A percentile compares a stretch with the other conserved stretches of the same genome.
These are phyloP conservation scores for Aphyosemion australe DNA, from an alignment of 2,113 vertebrate species.

Conservation along the genomic window DNA sequence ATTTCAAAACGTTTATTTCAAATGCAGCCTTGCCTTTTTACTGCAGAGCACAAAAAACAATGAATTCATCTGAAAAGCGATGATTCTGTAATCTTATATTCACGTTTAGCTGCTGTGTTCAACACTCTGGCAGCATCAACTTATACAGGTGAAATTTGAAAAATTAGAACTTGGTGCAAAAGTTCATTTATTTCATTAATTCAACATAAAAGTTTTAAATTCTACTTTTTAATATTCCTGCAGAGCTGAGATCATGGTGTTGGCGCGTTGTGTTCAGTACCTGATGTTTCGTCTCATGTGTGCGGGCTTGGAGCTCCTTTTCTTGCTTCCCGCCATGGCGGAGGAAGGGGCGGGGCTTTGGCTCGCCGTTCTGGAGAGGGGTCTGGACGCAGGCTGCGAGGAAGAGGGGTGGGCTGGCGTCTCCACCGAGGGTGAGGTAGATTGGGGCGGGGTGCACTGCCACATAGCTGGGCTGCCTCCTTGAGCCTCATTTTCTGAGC, in stretches of 20 bases:
- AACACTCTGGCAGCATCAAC: background rate
- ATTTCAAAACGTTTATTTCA: constrained; percentile 5
- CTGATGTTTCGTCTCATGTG: constrained; percentile 96
- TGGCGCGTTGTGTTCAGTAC: constrained; percentile 64
- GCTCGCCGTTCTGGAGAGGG: constrained; percentile 80
- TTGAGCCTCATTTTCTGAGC: constrained; percentile 84
- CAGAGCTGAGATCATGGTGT: too few species aligned
- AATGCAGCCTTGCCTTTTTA: background rate
- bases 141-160: too few species aligned
- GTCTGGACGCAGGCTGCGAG: constrained; percentile 63
- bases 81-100: background rate
- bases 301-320: constrained; percentile 88
- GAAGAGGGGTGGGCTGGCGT: constrained; percentile 67
- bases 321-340: constrained; percentile 83
- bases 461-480: constrained; percentile 82
- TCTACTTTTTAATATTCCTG: too few species aligned
- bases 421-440: constrained; percentile 91
- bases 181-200: too few species aligned
- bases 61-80: background rate
- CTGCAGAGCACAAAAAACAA: constrained; percentile 1
- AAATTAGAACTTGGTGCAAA: too few species aligned
- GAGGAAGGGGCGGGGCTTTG: constrained; percentile 82
- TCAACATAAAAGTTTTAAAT: too few species aligned
- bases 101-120: background rate
- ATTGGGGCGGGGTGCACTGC: constrained; percentile 89